Evolutionary conservation across 2,888 invertebrate species (phyloP).

Genomic region (Silvanus unidentatus): DNA sequence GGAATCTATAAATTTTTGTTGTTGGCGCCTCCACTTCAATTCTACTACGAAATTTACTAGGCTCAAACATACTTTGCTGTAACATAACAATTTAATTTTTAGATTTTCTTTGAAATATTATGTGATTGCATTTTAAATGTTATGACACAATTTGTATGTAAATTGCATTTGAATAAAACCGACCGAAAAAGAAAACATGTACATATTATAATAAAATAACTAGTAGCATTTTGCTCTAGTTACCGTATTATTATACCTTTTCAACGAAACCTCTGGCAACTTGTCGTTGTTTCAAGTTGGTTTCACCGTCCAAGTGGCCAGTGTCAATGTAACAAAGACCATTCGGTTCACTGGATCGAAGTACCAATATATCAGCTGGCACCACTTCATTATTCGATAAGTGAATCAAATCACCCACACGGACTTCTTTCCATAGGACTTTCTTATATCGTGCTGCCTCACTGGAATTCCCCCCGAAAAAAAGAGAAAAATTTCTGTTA

Average conservation of each 20-base stretch:
- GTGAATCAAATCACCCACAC: conserved; percentile 91
- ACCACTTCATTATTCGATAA: conserved; percentile 94
- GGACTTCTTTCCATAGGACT: conserved; percentile 83
- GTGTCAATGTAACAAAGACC: conserved; percentile 94
- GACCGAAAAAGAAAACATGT: conserved; percentile 3
- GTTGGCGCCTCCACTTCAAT: conserved; percentile 93
- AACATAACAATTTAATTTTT: conserved; percentile 23
- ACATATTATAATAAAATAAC: neutral
- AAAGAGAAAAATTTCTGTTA: conserved; percentile 12
- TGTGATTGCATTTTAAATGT: neutral
- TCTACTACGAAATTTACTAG: conserved; percentile 73
- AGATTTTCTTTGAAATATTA: neutral
- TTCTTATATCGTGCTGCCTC: conserved; percentile 76
- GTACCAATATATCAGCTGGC: conserved; percentile 88
- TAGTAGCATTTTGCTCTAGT: neutral
- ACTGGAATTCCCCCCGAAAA: too few species aligned
- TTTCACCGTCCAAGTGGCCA: conserved; percentile 93
- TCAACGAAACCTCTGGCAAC: conserved; percentile 72
- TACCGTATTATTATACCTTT: conserved; percentile 49
- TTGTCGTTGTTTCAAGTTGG: conserved; percentile 88
- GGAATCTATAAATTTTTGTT: conserved; percentile 91
- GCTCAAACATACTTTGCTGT: conserved; percentile 67
- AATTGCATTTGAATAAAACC: conserved; percentile 5
- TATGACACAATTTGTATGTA: too few species aligned
- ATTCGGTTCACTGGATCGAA: conserved; percentile 80